phyloP scores from a whole-genome alignment of 2,797 vertebrate genomes.

The Falco rusticolus region DNA sequence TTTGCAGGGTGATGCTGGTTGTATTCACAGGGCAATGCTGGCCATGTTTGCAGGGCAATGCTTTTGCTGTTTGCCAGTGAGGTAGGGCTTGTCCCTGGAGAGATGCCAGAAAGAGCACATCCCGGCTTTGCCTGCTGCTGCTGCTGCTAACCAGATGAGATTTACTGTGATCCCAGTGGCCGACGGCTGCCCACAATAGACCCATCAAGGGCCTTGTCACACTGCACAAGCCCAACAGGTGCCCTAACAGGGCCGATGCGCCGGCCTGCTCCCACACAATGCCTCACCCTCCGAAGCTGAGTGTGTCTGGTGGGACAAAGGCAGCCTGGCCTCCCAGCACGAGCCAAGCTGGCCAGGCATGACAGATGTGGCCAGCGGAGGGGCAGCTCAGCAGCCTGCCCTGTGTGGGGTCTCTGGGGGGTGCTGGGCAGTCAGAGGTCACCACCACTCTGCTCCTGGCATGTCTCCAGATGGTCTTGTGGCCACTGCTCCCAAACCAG shows the following conservation, averaged over 20 bases:
- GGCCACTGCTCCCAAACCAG: not conserved
- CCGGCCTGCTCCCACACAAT: not conserved
- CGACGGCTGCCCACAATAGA: not conserved
- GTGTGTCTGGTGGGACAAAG: not conserved
- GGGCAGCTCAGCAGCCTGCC: rapidly evolving
- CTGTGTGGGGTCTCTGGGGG: not conserved
- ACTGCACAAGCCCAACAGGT: not conserved
- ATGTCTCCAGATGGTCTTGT: not conserved
- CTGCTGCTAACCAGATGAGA: not conserved
- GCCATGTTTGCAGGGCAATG: not conserved
- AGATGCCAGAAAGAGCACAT: rapidly evolving
- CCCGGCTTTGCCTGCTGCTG: not conserved
- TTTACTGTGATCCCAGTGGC: not conserved
- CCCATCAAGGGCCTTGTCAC: not conserved
- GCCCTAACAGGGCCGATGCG: not conserved
- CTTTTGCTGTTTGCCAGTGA: not conserved
- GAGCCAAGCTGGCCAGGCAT: not conserved
- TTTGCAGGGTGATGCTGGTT: not conserved
- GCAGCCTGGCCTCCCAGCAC: not conserved
- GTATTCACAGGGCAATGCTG: not conserved
- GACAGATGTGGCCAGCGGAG: not conserved
- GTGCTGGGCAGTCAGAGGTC: not conserved
- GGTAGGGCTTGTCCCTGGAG: not conserved
- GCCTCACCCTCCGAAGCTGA: not conserved
- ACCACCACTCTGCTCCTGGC: rapidly evolving